phyloP scores from a whole-genome alignment of 2,888 invertebrate species.

The Helleia helle region DNA sequence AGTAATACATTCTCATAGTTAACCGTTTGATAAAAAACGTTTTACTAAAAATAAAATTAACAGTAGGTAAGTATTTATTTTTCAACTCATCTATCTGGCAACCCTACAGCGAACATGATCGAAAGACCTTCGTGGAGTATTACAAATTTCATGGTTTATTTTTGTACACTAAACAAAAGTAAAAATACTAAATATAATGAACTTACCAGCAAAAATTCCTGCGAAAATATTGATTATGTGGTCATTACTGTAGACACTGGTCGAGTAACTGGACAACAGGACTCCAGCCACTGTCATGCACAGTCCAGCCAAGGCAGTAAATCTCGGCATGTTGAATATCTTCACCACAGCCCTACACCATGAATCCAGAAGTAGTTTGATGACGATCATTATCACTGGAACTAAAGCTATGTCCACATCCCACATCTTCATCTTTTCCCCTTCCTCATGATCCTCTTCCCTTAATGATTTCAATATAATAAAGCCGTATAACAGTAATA shows the following conservation, averaged over 20 bases:
- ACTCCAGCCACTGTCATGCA: conserved; percentile 75
- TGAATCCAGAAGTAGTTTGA: conserved; percentile 74
- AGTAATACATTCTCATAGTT: too few species aligned
- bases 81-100: too few species aligned
- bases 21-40: too few species aligned
- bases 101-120: too few species aligned
- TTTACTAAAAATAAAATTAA: too few species aligned
- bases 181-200: not conserved
- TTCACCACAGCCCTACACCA: conserved; percentile 73
- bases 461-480: conserved; percentile 66
- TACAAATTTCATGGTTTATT: too few species aligned
- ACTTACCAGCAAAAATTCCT: conserved; percentile 67
- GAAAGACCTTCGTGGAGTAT: too few species aligned
- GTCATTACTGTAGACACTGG: conserved; percentile 54
- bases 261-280: conserved; percentile 63
- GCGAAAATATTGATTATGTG: conserved; percentile 64
- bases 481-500: conserved; percentile 71
- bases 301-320: conserved; percentile 72
- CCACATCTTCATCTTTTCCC: conserved; percentile 64
- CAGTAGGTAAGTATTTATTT: too few species aligned
- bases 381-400: conserved; percentile 74
- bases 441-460: conserved; percentile 56
- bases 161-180: too few species aligned
- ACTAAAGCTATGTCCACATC: conserved; percentile 73
- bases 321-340: conserved; percentile 72